Conservation (phyloP, 2,113 vertebrate species). For the Channa argus region DNA sequence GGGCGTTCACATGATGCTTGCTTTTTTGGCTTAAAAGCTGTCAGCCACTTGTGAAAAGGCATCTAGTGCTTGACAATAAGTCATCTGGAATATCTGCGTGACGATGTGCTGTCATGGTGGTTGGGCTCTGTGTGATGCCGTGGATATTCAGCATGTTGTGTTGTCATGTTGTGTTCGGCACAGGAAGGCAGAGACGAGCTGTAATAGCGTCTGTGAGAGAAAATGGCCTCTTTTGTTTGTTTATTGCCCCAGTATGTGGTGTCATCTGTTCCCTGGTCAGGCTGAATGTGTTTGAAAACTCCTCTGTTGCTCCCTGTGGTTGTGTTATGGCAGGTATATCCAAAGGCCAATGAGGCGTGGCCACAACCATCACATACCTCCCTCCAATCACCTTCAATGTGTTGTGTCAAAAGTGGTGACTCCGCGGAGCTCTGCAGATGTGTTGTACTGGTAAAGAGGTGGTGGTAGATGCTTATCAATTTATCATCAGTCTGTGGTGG, state of each 20-base stretch:
- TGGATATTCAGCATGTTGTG: conserved; percentile 71
- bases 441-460: conserved; percentile 69
- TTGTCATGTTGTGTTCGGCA: conserved; percentile 74
- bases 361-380: conserved; percentile 56
- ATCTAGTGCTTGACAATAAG: conserved; percentile 69
- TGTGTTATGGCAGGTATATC: conserved; percentile 74
- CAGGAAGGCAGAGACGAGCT: conserved; percentile 61
- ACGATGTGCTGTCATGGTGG: conserved; percentile 71
- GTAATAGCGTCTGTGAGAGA: conserved; percentile 60
- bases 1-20: conserved; percentile 69
- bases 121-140: conserved; percentile 70
- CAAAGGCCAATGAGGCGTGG: conserved; percentile 67
- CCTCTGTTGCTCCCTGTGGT: conserved; percentile 76
- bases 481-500: conserved; percentile 69
- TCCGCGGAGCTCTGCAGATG: conserved; percentile 75
- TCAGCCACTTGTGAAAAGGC: conserved; percentile 69
- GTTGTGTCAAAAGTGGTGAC: conserved; percentile 82
- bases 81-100: conserved; percentile 73
- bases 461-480: conserved; percentile 65
- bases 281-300: conserved; percentile 77
- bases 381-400: conserved; percentile 79
- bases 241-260: conserved; percentile 72
- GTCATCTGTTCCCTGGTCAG: conserved; percentile 75
- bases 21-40: conserved; percentile 62
- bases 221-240: conserved; percentile 60